Percentiles rank a stretch among this genome's conserved stretches.
Evolutionary conservation across 2,888 invertebrate species (phyloP).

Genomic region (Nudaria mundana): DNA sequence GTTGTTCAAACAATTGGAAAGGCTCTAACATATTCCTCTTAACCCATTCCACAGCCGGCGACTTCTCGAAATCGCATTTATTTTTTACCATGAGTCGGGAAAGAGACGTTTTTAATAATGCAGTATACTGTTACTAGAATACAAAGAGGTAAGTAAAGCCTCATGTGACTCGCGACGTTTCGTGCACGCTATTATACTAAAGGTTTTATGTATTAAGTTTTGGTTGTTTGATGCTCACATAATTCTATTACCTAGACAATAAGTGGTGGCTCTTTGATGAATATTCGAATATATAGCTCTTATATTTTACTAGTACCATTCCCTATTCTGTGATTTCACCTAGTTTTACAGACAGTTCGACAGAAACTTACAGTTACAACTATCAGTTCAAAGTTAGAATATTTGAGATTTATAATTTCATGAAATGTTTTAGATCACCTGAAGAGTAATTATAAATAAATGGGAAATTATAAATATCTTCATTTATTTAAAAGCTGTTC

Average conservation of each 20-base stretch:
- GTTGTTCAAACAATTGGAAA: slow-evolving; percentile 48
- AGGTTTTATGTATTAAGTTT: slow-evolving; percentile 51
- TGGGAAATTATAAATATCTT: too few relatives aligned
- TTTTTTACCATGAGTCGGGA: slow-evolving; percentile 54
- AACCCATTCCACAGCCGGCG: slow-evolving; percentile 44
- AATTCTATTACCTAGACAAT: slow-evolving; percentile 36
- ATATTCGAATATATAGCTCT: background rate
- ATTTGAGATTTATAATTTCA: too few relatives aligned
- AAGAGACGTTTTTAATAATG: slow-evolving; percentile 69
- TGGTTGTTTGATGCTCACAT: slow-evolving; percentile 45
- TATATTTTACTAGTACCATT: too few relatives aligned
- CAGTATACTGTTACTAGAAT: slow-evolving; percentile 69
- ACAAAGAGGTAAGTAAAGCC: slow-evolving; percentile 60
- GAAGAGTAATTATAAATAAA: too few relatives aligned
- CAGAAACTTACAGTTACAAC: too few relatives aligned
- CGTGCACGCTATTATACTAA: slow-evolving; percentile 49
- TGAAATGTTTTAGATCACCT: too few relatives aligned
- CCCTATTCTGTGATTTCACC: too few relatives aligned
- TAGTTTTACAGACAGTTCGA: too few relatives aligned
- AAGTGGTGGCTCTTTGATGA: slow-evolving; percentile 2
- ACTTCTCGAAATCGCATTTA: slow-evolving; percentile 50
- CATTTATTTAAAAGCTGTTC: too few relatives aligned
- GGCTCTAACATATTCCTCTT: slow-evolving; percentile 49
- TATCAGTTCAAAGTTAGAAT: too few relatives aligned
- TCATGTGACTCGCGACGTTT: slow-evolving; percentile 44